Percentiles rank a stretch among this genome's conserved stretches.
Conservation (phyloP, 1,140 invertebrate genomes). For the Sminthurides bifidus region DNA sequence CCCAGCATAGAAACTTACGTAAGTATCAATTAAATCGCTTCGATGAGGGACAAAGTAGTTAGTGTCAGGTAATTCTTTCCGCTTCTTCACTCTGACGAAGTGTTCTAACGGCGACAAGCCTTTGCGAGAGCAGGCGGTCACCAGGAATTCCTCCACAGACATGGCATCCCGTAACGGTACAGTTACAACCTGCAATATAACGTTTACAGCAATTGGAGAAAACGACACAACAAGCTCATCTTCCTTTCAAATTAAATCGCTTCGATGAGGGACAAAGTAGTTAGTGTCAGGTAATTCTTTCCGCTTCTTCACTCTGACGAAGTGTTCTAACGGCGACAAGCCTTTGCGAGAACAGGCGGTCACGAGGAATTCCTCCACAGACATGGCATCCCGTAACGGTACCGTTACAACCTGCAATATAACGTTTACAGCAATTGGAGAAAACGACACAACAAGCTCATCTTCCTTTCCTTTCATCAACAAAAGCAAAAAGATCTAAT, state of each 20-base stretch:
- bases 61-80: conserved; percentile 71
- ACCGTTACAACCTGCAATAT: conserved; percentile 57
- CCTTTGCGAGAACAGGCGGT: conserved; percentile 78
- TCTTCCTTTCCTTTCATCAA: not conserved
- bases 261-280: conserved; percentile 85
- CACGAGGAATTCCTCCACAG: conserved; percentile 87
- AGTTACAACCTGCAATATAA: conserved; percentile 50
- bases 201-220: not conserved
- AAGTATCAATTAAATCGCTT: conserved; percentile 84
- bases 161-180: conserved; percentile 77
- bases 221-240: not conserved
- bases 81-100: conserved; percentile 87
- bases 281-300: conserved; percentile 90
- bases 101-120: conserved; percentile 76
- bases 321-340: conserved; percentile 77
- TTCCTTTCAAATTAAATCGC: conserved; percentile 57
- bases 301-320: conserved; percentile 85
- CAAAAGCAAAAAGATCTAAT: not conserved
- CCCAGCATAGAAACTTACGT: conserved; percentile 61
- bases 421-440: not conserved
- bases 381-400: conserved; percentile 76
- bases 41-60: conserved; percentile 90
- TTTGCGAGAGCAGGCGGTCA: conserved; percentile 76
- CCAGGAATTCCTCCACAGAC: conserved; percentile 89
- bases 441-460: not conserved